Conservation (phyloP, 2,888 invertebrate genomes). For the Drosophila robusta region DNA sequence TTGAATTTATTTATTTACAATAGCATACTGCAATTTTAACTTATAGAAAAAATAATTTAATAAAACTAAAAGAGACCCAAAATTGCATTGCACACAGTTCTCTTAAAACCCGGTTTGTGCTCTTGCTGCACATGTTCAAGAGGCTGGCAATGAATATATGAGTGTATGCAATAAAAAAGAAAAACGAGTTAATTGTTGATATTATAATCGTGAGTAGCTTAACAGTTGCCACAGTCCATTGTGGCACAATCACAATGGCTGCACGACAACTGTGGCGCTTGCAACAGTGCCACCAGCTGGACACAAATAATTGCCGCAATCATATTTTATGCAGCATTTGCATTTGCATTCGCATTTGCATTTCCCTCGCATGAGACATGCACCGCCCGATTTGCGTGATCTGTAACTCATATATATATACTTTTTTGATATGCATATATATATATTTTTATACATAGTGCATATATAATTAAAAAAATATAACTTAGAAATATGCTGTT, state of each 20-base stretch:
- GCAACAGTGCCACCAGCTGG: conserved; percentile 36
- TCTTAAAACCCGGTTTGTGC: too few species aligned
- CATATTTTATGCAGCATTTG: conserved; percentile 57
- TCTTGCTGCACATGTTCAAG: too few species aligned
- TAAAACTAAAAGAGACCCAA: background rate
- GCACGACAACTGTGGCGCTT: conserved; percentile 15
- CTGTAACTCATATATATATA: conserved; percentile 13
- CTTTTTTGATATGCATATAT: background rate
- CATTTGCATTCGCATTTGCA: conserved; percentile 42
- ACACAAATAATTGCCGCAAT: conserved; percentile 55
- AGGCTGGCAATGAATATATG: too few species aligned
- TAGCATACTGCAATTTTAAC: too few species aligned
- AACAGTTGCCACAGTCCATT: conserved; percentile 15
- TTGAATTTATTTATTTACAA: too few species aligned
- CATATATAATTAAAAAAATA: background rate
- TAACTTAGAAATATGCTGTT: background rate
- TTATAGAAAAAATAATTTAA: too few species aligned
- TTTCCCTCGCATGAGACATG: conserved; percentile 50
- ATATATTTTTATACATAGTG: conserved; percentile 4
- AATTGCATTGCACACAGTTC: too few species aligned
- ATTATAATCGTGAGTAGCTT: conserved; percentile 5
- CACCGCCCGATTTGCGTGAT: conserved; percentile 50
- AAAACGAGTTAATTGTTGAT: background rate
- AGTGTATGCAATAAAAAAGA: background rate
- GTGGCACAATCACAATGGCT: conserved; percentile 24